Conservation (phyloP, 1,140 invertebrate species). For the Dysdera silvatica region DNA sequence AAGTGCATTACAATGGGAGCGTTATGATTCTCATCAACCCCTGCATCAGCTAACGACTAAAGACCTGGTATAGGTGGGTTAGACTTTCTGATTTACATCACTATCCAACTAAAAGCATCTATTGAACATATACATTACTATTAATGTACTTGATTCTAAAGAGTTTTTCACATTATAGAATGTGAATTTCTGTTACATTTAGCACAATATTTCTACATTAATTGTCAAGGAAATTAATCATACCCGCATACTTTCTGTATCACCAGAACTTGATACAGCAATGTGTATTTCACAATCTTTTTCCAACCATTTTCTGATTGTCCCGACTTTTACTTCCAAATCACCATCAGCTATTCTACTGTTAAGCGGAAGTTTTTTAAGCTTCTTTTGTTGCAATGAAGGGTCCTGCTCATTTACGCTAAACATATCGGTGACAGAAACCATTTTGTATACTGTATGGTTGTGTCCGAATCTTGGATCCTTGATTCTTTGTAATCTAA, state of each 20-base stretch:
- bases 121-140: too few relatives aligned
- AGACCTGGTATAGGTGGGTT: too few relatives aligned
- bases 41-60: too few relatives aligned
- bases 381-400: neutral
- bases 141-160: too few relatives aligned
- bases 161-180: too few relatives aligned
- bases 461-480: conserved; percentile 23
- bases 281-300: conserved; percentile 25
- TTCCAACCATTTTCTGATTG: conserved; percentile 3
- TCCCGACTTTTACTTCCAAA: conserved; percentile 7
- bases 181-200: too few relatives aligned
- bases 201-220: too few relatives aligned
- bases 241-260: neutral
- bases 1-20: too few relatives aligned
- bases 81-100: too few relatives aligned
- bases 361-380: conserved; percentile 19
- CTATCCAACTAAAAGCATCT: too few relatives aligned
- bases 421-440: conserved; percentile 7
- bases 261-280: conserved; percentile 5
- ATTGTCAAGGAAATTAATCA: neutral
- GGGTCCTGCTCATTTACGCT: neutral
- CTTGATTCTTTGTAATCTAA: conserved; percentile 13
- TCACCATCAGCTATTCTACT: conserved; percentile 17
- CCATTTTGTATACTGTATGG: conserved; percentile 18
- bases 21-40: too few relatives aligned